Conservation (phyloP, 2,888 invertebrate species). For the Drosophila ezoana region DNA sequence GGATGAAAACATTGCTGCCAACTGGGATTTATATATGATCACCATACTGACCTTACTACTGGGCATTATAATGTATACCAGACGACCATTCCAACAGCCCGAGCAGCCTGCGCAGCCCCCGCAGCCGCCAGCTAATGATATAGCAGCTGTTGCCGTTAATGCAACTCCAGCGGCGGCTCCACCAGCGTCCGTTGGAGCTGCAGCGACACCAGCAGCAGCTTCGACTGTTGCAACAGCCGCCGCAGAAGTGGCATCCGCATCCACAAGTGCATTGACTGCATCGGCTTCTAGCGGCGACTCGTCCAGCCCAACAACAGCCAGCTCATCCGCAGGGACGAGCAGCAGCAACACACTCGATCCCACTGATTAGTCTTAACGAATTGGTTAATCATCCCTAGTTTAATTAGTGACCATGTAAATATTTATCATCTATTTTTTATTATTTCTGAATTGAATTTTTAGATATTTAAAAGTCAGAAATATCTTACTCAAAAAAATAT, state of each 20-base stretch:
- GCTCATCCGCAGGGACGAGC: conserved; percentile 70
- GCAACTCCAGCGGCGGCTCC: conserved; percentile 21
- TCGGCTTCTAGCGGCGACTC: conserved; percentile 25
- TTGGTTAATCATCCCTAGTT: conserved; percentile 69
- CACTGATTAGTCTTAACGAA: conserved; percentile 76
- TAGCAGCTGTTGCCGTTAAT: conserved; percentile 50
- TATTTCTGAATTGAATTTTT: conserved; percentile 73
- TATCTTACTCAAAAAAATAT: conserved; percentile 70
- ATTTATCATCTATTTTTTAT: conserved; percentile 78
- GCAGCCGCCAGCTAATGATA: conserved; percentile 48
- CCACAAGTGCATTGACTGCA: conserved; percentile 17
- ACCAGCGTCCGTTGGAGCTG: conserved; percentile 4
- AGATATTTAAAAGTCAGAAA: conserved; percentile 73
- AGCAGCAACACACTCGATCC: conserved; percentile 72
- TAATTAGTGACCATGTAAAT: conserved; percentile 80
- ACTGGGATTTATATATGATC: conserved; percentile 98
- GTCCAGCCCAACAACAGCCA: conserved; percentile 62
- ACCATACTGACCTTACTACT: conserved; percentile 92
- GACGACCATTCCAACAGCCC: conserved; percentile 87
- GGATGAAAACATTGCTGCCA: conserved; percentile 90
- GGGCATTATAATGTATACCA: conserved; percentile 92
- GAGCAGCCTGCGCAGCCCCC: conserved; percentile 50
- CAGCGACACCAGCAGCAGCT: conserved; percentile 21
- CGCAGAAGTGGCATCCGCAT: conserved; percentile 21
- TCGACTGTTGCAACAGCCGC: conserved; percentile 30